Evolutionary conservation across 2,888 invertebrate genomes (phyloP).

Genomic region (Torymus tubicola): DNA sequence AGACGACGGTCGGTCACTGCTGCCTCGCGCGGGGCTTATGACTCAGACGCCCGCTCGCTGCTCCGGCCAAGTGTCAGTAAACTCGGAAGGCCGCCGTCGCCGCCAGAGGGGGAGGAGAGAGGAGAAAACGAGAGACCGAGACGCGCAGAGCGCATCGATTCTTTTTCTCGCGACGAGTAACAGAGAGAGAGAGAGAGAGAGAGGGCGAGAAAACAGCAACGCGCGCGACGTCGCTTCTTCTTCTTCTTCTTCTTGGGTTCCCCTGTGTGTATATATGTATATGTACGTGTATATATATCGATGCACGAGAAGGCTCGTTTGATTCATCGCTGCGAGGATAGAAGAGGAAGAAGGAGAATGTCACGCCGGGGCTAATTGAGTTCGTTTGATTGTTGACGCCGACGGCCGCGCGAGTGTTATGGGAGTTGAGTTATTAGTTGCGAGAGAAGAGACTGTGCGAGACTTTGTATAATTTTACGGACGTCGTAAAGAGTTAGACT

Average conservation of each 20-base stretch:
- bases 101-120: constrained; percentile 10
- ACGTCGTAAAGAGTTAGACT: no score
- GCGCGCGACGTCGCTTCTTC: neutral
- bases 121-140: neutral
- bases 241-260: neutral
- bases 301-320: no score
- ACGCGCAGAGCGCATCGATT: constrained; percentile 37
- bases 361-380: no score
- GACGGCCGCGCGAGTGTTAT: no score
- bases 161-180: constrained; percentile 30
- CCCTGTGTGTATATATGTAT: no score
- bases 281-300: no score
- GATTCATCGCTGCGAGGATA: no score
- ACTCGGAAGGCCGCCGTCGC: constrained; percentile 48
- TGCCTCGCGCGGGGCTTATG: neutral
- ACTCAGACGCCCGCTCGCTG: neutral
- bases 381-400: no score
- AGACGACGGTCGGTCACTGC: neutral
- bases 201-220: neutral
- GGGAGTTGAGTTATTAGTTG: no score
- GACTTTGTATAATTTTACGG: no score
- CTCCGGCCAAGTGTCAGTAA: constrained; percentile 54
- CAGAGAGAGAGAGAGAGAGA: constrained; percentile 26
- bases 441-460: no score
- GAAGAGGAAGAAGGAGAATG: no score